phyloP scores from a whole-genome alignment of 2,113 vertebrate genomes.

The Prolemur simus region DNA sequence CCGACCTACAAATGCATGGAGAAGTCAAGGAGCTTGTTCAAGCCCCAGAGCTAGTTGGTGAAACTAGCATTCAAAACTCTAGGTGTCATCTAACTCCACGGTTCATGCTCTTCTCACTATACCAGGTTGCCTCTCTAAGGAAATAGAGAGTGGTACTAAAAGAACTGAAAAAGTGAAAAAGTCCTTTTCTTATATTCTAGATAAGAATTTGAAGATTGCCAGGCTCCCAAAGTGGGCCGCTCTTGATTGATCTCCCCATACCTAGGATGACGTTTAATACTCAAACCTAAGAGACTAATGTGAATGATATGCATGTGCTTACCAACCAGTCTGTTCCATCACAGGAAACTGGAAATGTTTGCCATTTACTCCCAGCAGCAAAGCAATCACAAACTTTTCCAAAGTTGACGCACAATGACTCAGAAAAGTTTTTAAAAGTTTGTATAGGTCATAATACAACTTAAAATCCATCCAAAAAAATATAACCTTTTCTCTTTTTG shows the following conservation, averaged over 20 bases:
- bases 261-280: slow-evolving; percentile 60
- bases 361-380: slow-evolving; percentile 61
- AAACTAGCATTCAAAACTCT: not conserved
- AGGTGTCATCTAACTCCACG: not conserved
- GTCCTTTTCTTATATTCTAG: slow-evolving; percentile 56
- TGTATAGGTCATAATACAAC: slow-evolving; percentile 28
- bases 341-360: slow-evolving; percentile 64
- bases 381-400: not conserved
- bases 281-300: slow-evolving; percentile 61
- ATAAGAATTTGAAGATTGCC: slow-evolving; percentile 49
- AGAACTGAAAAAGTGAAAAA: not conserved
- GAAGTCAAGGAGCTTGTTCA: not conserved
- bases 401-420: not conserved
- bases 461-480: not conserved
- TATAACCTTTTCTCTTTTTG: slow-evolving; percentile 65
- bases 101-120: not conserved
- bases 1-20: not conserved
- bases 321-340: slow-evolving; percentile 59
- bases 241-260: slow-evolving; percentile 72
- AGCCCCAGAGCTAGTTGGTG: not conserved
- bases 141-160: not conserved
- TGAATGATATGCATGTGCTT: slow-evolving; percentile 41
- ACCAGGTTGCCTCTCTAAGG: not conserved
- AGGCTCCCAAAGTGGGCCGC: slow-evolving; percentile 67
- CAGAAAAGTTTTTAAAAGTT: not conserved